These are phyloP conservation scores for Brotogeris chrysoptera DNA, from an alignment of 2,797 vertebrate genomes.

Conservation along the genomic window DNA sequence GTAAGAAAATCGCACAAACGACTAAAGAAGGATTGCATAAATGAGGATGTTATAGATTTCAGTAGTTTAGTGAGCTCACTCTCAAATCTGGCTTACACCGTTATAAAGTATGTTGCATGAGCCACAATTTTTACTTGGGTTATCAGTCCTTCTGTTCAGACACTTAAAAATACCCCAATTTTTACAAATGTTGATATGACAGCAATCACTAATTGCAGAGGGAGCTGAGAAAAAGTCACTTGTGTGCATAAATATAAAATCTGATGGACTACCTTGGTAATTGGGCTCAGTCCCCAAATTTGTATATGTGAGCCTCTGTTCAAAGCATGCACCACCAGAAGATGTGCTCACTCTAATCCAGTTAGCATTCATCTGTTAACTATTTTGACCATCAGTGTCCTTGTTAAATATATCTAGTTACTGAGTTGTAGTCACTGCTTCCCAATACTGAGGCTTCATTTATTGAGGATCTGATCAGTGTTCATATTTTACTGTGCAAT, in stretches of 20 bases:
- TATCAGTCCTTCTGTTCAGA: neutral
- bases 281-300: neutral
- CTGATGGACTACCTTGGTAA: neutral
- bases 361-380: neutral
- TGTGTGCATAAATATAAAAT: neutral
- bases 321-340: neutral
- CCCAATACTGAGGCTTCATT: neutral
- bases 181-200: neutral
- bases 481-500: neutral
- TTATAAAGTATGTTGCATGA: neutral
- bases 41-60: neutral
- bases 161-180: neutral
- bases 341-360: neutral
- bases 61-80: neutral
- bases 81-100: neutral
- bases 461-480: neutral
- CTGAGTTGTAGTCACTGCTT: neutral
- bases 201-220: neutral
- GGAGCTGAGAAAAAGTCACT: neutral
- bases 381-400: neutral
- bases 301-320: neutral
- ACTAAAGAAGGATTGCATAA: neutral
- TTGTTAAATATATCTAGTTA: neutral
- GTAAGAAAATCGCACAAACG: neutral
- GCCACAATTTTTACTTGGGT: neutral